Evolutionary conservation across 30 jellyfish, hydroid and myxozoan genomes (phyloP).

Genomic region (Cassiopea xamachana): DNA sequence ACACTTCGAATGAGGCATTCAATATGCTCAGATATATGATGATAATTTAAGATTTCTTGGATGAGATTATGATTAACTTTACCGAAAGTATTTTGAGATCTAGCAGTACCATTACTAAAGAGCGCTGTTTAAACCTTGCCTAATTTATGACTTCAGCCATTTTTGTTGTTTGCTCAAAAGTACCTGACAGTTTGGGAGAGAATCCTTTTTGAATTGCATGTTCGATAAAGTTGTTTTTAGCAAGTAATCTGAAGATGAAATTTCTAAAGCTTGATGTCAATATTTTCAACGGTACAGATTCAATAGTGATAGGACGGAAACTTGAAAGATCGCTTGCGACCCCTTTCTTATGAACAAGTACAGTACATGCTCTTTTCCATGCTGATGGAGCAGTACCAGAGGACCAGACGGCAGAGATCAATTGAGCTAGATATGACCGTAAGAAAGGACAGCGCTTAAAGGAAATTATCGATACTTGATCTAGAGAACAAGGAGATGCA

Average conservation of each 20-base stretch:
- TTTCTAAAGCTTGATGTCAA: conserved; percentile 15
- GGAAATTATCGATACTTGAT: conserved; percentile 27
- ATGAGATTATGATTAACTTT: conserved; percentile 4
- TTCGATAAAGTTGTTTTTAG: conserved; percentile 37
- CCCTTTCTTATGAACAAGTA: conserved; percentile 35
- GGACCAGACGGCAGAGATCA: background rate
- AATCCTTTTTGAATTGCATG: conserved; percentile 24
- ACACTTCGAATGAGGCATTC: background rate
- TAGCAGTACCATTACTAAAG: conserved; percentile 15
- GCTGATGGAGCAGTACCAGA: conserved; percentile 2
- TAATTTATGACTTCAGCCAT: conserved; percentile 22
- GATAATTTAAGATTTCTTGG: background rate
- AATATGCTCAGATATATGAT: conserved; percentile 12
- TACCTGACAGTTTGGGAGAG: conserved; percentile 10
- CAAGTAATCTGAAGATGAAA: background rate
- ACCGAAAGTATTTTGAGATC: conserved; percentile 32
- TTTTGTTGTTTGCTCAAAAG: conserved; percentile 27
- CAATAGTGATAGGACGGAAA: conserved; percentile 40
- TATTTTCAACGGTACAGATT: conserved; percentile 30
- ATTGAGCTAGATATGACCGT: background rate
- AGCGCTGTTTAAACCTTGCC: conserved; percentile 28
- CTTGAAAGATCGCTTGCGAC: background rate
- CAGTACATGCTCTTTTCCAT: conserved; percentile 50
- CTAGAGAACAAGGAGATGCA: conserved; percentile 47
- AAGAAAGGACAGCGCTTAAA: conserved; percentile 14